Evolutionary conservation across 2,797 vertebrate genomes (phyloP).

Genomic region (Artibeus jamaicensis): DNA sequence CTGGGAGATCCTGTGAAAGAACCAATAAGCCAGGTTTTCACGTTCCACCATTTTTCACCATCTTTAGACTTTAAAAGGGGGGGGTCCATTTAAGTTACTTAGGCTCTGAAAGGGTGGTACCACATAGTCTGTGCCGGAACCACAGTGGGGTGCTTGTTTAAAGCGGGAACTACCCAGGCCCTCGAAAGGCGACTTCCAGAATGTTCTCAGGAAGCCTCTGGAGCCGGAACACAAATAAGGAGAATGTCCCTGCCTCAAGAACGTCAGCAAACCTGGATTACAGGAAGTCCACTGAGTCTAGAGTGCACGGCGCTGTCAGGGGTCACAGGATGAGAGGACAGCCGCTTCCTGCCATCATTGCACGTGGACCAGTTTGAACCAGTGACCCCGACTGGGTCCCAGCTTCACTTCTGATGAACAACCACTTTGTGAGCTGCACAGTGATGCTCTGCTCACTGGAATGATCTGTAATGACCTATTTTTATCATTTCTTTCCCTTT

Average conservation of each 20-base stretch:
- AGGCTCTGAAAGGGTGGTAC: not conserved
- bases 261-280: not conserved
- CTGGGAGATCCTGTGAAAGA: not conserved
- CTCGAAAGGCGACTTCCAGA: not conserved
- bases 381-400: not conserved
- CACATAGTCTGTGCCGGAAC: not conserved
- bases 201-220: constrained; percentile 39
- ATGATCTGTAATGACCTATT: not conserved
- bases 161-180: not conserved
- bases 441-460: not conserved
- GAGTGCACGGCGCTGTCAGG: not conserved
- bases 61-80: not conserved
- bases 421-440: not conserved
- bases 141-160: not conserved
- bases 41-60: not conserved
- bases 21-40: not conserved
- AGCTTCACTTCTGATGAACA: not conserved
- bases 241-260: not conserved
- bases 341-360: not conserved
- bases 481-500: not conserved
- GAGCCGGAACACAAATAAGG: not conserved
- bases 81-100: not conserved
- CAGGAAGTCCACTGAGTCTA: not conserved
- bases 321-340: not conserved
- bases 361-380: not conserved